Conservation (phyloP, 2,888 invertebrate genomes). For the Neoitamus cyanurus region DNA sequence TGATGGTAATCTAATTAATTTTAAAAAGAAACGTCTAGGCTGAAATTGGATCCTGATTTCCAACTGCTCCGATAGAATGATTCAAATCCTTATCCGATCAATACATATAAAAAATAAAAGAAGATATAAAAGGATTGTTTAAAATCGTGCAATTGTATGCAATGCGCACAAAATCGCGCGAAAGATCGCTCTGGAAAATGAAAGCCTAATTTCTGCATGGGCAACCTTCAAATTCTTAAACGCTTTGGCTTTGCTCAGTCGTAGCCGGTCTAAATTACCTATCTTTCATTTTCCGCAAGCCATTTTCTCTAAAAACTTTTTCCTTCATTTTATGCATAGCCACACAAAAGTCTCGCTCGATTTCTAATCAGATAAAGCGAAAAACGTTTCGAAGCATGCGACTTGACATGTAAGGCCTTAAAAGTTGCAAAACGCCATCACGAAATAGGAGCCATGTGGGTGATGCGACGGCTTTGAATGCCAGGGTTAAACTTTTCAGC, state of each 20-base stretch:
- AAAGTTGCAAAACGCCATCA: neutral
- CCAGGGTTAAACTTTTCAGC: neutral
- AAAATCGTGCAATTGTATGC: too few species aligned
- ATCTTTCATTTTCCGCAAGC: neutral
- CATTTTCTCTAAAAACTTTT: neutral
- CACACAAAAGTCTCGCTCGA: neutral
- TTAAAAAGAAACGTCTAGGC: too few species aligned
- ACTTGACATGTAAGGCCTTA: neutral
- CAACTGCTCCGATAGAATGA: too few species aligned
- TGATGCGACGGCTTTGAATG: neutral
- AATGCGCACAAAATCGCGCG: too few species aligned
- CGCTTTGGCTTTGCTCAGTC: neutral
- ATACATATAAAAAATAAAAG: too few species aligned
- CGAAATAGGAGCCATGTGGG: neutral
- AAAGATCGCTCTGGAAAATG: neutral
- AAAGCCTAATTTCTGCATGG: neutral
- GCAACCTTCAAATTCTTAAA: neutral
- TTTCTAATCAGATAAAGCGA: neutral
- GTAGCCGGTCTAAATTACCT: neutral
- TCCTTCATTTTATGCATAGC: neutral
- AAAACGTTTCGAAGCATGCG: neutral
- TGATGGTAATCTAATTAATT: too few species aligned
- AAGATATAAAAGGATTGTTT: too few species aligned
- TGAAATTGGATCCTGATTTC: too few species aligned
- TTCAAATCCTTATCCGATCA: too few species aligned